phyloP scores from a whole-genome alignment of 2,113 vertebrate genomes.

The Dolichotis patagonum region DNA sequence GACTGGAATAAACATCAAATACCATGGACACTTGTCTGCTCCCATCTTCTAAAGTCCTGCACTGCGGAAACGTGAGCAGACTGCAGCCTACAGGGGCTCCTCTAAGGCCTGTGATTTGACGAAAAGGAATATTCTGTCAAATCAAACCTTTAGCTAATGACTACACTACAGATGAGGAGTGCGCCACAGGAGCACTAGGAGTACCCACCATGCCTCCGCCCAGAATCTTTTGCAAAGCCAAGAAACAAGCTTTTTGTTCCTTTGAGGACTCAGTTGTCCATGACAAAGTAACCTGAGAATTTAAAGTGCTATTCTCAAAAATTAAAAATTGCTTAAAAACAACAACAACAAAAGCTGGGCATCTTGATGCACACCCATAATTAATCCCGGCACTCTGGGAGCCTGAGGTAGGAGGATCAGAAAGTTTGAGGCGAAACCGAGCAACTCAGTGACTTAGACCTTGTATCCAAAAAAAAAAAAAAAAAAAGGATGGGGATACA shows the following conservation, averaged over 20 bases:
- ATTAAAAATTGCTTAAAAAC: background rate
- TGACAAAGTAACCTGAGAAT: background rate
- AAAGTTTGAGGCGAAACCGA: background rate
- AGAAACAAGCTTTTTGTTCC: background rate
- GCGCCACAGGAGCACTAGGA: background rate
- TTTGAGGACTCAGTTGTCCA: background rate
- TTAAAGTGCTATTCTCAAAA: background rate
- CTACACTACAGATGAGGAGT: background rate
- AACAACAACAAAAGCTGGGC: too few species aligned
- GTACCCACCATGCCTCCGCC: background rate
- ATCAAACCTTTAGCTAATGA: slow-evolving; percentile 20
- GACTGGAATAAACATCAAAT: background rate
- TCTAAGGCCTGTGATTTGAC: background rate
- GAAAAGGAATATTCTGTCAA: background rate
- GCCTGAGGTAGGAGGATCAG: background rate
- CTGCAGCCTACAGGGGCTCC: background rate
- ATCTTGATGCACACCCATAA: background rate
- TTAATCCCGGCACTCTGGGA: background rate
- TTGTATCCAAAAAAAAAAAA: background rate
- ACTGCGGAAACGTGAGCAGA: background rate
- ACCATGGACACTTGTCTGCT: background rate
- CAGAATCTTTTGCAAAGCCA: background rate
- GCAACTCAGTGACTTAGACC: background rate
- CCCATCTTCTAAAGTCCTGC: background rate
- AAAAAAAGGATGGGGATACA: background rate